phyloP scores from a whole-genome alignment of 2,113 vertebrate genomes.

The Bufo gargarizans region DNA sequence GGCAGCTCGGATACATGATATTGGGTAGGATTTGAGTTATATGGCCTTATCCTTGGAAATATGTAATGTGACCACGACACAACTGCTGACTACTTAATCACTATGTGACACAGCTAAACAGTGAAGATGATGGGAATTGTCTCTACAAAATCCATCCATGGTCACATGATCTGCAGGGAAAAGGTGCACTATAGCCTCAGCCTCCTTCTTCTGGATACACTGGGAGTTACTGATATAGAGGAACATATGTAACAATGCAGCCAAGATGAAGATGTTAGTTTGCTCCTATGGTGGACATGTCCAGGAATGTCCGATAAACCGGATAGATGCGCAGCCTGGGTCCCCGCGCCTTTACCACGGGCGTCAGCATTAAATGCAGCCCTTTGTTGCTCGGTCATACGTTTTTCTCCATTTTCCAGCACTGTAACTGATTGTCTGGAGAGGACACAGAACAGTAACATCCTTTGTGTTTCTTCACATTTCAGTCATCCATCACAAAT shows the following conservation, averaged over 20 bases:
- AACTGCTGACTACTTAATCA: too few species aligned
- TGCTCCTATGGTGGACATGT: neutral
- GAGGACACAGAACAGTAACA: conserved; percentile 7
- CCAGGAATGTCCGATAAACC: neutral
- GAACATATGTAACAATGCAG: too few species aligned
- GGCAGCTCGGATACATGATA: too few species aligned
- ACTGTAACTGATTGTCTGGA: conserved; percentile 6
- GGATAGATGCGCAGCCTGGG: neutral
- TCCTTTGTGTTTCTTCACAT: conserved; percentile 9
- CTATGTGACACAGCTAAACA: too few species aligned
- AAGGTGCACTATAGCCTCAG: neutral
- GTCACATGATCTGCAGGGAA: neutral
- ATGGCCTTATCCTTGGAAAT: too few species aligned
- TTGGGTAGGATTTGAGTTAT: too few species aligned
- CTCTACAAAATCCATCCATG: neutral
- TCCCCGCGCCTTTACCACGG: neutral
- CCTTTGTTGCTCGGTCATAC: conserved; percentile 40
- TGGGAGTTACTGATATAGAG: too few species aligned
- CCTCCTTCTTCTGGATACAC: too few species aligned
- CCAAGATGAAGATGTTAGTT: neutral
- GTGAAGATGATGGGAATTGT: too few species aligned
- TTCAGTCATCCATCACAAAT: conserved; percentile 51
- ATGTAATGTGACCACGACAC: too few species aligned
- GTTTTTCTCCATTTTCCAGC: neutral
- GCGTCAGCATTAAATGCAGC: neutral